Base-by-base conservation (phyloP, 2,888 invertebrate genomes). In the Pyrochroa serraticornis region DNA sequence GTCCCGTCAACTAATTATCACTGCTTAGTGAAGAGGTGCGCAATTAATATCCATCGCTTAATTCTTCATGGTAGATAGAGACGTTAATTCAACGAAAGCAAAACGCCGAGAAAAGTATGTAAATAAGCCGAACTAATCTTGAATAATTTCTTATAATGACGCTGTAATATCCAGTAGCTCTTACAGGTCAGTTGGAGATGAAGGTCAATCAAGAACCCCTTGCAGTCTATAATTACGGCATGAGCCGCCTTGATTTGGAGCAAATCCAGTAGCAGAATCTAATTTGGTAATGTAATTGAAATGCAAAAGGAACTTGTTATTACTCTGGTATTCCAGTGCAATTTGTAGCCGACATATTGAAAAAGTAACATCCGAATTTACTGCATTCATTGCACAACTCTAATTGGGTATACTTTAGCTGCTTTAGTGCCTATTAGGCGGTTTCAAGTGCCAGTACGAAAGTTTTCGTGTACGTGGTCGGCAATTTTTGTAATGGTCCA, bases 191-290 rank as follows among this genome's bases (percentile, higher is more conserved):
- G 35, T 63, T 48, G 39, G 41, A 62, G 39, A 54, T 58, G 64
- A 68, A 65, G 65, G 58, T 67, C 69, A 65, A 65, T 69, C 65
- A 66, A 65, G 59, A 64, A 66, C 53, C 57, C 60, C 55, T 58
- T 41, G 41, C 50, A 55, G 58, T 67, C 70, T 71, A 65, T 71
- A 52, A 71, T 71, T 71, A 71, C 46, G 36, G 43, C 33, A 32
- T 33, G 42, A 32, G 68, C 71, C 71, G 71, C 43, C 63, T 55
- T 49, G 56, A 68, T 67, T 65, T 60, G 58, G 67, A 67, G 67
- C 68, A 68, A 68, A 70, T 63, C 58, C 71, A 65, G 71, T 69
- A 71, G 71, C 69, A 58, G 56, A 66, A 66, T 62, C 63, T 66
- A 67, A 69, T 69, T 70, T 64, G 56, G 60, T 57, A 56, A 48